A percentile compares a stretch with the other conserved stretches of the same genome.
Evolutionary conservation across 2,797 vertebrate species (phyloP).

Genomic region (Sebastes cheni): DNA sequence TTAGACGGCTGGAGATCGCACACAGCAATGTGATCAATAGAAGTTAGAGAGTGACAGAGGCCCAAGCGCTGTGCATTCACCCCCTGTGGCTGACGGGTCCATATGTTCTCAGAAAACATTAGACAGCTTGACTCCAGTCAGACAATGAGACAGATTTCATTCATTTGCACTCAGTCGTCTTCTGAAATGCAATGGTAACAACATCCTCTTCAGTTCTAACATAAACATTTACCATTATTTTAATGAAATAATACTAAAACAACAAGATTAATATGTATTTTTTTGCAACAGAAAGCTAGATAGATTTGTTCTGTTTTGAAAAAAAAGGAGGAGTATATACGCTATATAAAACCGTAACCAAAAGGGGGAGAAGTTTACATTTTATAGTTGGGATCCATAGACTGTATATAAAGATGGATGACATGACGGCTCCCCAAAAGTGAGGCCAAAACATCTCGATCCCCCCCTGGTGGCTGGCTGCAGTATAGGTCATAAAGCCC

Average conservation of each 20-base stretch:
- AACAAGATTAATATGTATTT: background rate
- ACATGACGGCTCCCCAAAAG: too few species aligned
- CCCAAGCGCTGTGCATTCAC: background rate
- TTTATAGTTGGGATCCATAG: background rate
- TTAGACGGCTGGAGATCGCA: slow-evolving; percentile 19
- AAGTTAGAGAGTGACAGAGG: slow-evolving; percentile 33
- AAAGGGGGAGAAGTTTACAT: background rate
- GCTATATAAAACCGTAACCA: background rate
- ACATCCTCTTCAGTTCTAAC: background rate
- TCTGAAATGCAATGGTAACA: background rate
- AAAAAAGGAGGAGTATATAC: background rate
- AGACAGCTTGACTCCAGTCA: background rate
- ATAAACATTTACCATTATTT: background rate
- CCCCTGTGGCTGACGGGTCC: background rate
- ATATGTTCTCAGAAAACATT: slow-evolving; percentile 14
- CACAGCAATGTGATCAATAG: slow-evolving; percentile 40
- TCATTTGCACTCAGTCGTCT: background rate
- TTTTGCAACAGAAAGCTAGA: background rate
- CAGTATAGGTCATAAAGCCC: too few species aligned
- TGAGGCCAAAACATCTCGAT: too few species aligned
- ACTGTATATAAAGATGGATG: too few species aligned
- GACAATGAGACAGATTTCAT: background rate
- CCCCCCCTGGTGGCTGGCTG: too few species aligned
- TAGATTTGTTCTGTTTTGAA: background rate
- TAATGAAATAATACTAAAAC: background rate